A percentile compares a stretch with the other conserved stretches of the same genome.
These are phyloP conservation scores for Labeo rohita DNA, from an alignment of 2,113 vertebrate species.

Conservation along the genomic window DNA sequence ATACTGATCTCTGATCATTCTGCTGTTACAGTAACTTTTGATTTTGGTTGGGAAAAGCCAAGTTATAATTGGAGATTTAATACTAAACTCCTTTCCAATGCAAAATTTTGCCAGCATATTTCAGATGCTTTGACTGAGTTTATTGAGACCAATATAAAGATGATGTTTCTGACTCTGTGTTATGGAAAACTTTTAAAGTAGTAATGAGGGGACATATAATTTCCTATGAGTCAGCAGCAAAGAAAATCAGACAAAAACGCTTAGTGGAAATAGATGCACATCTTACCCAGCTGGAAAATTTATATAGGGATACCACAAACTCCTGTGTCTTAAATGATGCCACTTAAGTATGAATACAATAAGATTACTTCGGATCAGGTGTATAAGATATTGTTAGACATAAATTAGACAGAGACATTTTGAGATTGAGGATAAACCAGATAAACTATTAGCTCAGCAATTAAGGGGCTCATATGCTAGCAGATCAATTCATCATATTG, in stretches of 20 bases:
- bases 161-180: not conserved
- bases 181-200: conserved; percentile 3
- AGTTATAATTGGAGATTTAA: conserved; percentile 5
- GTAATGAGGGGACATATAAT: not conserved
- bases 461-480: not conserved
- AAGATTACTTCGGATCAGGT: not conserved
- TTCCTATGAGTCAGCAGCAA: not conserved
- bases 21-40: not conserved
- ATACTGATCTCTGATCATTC: conserved; percentile 8
- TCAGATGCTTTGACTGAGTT: not conserved
- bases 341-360: conserved; percentile 6
- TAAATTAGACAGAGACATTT: not conserved
- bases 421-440: conserved; percentile 1
- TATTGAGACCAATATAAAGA: not conserved
- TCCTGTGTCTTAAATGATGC: not conserved
- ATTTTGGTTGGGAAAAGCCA: not conserved
- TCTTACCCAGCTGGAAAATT: conserved; percentile 1
- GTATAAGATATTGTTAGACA: not conserved
- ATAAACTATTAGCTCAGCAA: not conserved
- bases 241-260: not conserved
- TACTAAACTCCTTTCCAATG: not conserved
- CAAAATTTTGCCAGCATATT: not conserved
- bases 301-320: not conserved
- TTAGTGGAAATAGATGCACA: not conserved
- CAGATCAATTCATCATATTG: not conserved